Evolutionary conservation across 2,113 vertebrate species (phyloP).

Genomic region (Dissostichus mawsoni): DNA sequence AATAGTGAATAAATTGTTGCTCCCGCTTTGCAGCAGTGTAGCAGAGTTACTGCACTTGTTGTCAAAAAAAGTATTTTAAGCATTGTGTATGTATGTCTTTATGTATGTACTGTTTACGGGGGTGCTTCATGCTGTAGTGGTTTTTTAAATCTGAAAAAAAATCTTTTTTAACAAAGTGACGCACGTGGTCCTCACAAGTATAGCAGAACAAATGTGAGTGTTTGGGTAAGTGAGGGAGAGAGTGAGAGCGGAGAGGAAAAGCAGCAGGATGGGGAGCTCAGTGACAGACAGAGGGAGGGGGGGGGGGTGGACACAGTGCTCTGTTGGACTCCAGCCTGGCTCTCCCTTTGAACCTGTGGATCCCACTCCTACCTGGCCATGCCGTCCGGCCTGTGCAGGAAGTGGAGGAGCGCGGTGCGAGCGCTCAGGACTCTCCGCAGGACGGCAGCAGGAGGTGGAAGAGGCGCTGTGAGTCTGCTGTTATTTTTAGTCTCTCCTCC

Average conservation of each 20-base stretch:
- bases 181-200: not conserved
- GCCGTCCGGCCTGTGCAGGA: slow-evolving; percentile 44
- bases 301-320: slow-evolving; percentile 12
- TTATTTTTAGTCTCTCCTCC: slow-evolving; percentile 70
- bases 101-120: too few relatives aligned
- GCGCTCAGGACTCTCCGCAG: slow-evolving; percentile 32
- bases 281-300: slow-evolving; percentile 35
- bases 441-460: slow-evolving; percentile 24
- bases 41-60: too few relatives aligned
- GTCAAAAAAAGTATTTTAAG: too few relatives aligned
- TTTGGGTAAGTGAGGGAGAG: not conserved
- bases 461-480: slow-evolving; percentile 50
- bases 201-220: not conserved
- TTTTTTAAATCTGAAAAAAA: too few relatives aligned
- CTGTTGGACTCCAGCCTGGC: not conserved
- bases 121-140: too few relatives aligned
- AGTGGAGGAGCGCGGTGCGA: slow-evolving; percentile 30
- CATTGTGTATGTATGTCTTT: too few relatives aligned
- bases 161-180: too few relatives aligned
- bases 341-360: slow-evolving; percentile 18
- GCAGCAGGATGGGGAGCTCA: slow-evolving; percentile 27
- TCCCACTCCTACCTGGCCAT: slow-evolving; percentile 34
- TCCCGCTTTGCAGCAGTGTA: too few relatives aligned
- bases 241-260: not conserved
- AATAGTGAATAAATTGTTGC: too few relatives aligned